Base-by-base conservation (phyloP, 2,797 vertebrate genomes). In the Remorina albescens region DNA sequence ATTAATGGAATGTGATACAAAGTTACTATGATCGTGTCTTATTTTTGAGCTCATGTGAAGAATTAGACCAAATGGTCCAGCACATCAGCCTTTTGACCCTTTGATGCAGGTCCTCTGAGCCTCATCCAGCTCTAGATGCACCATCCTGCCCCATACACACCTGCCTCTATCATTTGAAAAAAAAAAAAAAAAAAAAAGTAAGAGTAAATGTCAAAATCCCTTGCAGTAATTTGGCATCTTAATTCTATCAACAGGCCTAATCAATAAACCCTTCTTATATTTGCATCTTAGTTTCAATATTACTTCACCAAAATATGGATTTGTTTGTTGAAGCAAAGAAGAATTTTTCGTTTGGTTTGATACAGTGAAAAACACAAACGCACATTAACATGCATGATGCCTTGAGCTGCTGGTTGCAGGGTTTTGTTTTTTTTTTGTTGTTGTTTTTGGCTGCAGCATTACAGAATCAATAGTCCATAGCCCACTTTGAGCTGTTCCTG, bases 401-500 rank as follows among this genome's bases (percentile, higher is more conserved):
- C 10, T 28, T 36, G 19, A 60, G 26, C 7, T 50, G 10, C 10
- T 65, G 4, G 44, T 36, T 73, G 39, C 8, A 67, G 42, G 82
- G 12, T n/a, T n/a, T n/a, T n/a, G n/a, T n/a, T n/a, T n/a, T n/a
- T n/a, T n/a, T n/a, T n/a, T n/a, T n/a, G n/a, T n/a, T n/a, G n/a
- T n/a, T n/a, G n/a, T 53, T 58, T 60, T 72, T 19, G 44, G 28
- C 55, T 63, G 18, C 23, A 67, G 11, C 26, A 59, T 0, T 59
- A 15, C 55, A 63, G 13, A 66, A 56, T 63, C 16, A 51, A 37
- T 62, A 42, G 16, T 62, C 44, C 30, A 59, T 44, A 54, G 55
- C 36, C 39, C 46, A 95, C 95, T 94, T 95, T 95, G 59, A 96
- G 91, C 21, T 94, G 93, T 42, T 93, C 91, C 76, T 96, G 94